Percentiles rank a stretch among this genome's conserved stretches.
Evolutionary conservation across 2,888 invertebrate genomes (phyloP).

Genomic region (Microctonus brassicae): DNA sequence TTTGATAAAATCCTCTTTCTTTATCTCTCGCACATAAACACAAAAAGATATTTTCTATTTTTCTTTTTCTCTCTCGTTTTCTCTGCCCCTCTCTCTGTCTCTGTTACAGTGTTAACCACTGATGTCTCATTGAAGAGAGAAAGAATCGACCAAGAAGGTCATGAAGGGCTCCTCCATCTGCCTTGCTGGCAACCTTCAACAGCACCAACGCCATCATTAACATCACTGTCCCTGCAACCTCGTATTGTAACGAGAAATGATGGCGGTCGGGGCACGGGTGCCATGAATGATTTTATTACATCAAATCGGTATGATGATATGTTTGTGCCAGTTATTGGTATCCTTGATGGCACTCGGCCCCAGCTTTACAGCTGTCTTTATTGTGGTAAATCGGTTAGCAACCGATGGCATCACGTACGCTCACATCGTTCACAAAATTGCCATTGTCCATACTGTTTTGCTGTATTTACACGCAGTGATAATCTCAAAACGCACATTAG

Average conservation of each 20-base stretch:
- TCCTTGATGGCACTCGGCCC: constrained; percentile 52
- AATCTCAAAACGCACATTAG: constrained; percentile 78
- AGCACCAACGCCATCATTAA: constrained; percentile 30
- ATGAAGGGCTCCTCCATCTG: constrained; percentile 58
- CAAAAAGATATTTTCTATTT: constrained; percentile 34
- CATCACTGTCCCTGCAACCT: constrained; percentile 53
- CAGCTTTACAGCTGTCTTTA: constrained; percentile 74
- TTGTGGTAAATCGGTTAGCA: constrained; percentile 78
- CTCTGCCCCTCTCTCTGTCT: constrained; percentile 59
- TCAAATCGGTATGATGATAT: constrained; percentile 54
- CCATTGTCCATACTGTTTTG: constrained; percentile 76
- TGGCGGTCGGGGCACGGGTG: constrained; percentile 40
- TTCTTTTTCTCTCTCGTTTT: constrained; percentile 52
- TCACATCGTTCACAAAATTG: constrained; percentile 77
- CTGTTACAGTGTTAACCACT: constrained; percentile 65
- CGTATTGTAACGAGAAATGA: constrained; percentile 52
- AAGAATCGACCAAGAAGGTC: constrained; percentile 59
- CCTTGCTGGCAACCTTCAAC: constrained; percentile 54
- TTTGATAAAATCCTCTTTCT: too few species aligned
- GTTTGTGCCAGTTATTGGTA: constrained; percentile 55
- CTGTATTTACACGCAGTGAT: constrained; percentile 77
- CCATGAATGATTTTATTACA: constrained; percentile 23
- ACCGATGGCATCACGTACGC: constrained; percentile 79
- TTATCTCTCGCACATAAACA: too few species aligned
- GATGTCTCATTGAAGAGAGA: constrained; percentile 66